A percentile compares a stretch with the other conserved stretches of the same genome.
These are phyloP conservation scores for Siniperca scherzeri DNA, from an alignment of 2,797 vertebrate genomes.

Conservation along the genomic window DNA sequence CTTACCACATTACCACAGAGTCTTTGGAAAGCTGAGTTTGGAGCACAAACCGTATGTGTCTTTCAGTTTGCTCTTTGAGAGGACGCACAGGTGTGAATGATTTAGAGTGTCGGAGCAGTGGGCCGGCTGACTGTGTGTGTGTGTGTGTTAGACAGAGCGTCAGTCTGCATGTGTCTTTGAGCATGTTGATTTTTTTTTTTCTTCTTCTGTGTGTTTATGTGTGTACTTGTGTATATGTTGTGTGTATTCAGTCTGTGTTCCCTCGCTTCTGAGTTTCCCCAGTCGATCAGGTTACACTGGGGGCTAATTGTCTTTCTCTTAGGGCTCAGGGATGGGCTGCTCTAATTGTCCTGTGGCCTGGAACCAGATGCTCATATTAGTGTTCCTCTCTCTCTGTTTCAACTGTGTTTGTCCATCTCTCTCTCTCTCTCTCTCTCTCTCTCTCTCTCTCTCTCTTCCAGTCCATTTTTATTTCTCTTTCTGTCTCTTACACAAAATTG, in stretches of 20 bases:
- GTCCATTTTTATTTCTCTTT: constrained; percentile 26
- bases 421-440: background rate
- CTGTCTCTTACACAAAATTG: constrained; percentile 15
- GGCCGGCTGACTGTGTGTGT: constrained; percentile 38
- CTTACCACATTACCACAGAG: constrained; percentile 20
- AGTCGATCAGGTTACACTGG: constrained; percentile 83
- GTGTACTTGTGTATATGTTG: constrained; percentile 47
- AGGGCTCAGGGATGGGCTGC: constrained; percentile 79
- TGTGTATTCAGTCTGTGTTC: constrained; percentile 56
- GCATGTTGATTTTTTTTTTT: constrained; percentile 34
- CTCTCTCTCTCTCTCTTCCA: background rate
- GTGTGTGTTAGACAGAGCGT: constrained; percentile 26
- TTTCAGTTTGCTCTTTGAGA: constrained; percentile 70
- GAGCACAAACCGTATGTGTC: constrained; percentile 53
- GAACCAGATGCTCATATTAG: constrained; percentile 79
- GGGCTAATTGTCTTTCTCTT: constrained; percentile 84
- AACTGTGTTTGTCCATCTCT: constrained; percentile 33
- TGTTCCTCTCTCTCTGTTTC: constrained; percentile 44
- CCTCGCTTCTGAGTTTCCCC: constrained; percentile 71
- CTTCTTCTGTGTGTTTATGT: constrained; percentile 20
- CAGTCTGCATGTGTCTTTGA: constrained; percentile 43
- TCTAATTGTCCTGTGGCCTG: constrained; percentile 82
- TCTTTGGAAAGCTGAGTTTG: constrained; percentile 35
- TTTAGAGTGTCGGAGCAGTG: constrained; percentile 71
- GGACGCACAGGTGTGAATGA: constrained; percentile 82